phyloP scores from a whole-genome alignment of 2,797 vertebrate species.

The Apodemus agrarius region DNA sequence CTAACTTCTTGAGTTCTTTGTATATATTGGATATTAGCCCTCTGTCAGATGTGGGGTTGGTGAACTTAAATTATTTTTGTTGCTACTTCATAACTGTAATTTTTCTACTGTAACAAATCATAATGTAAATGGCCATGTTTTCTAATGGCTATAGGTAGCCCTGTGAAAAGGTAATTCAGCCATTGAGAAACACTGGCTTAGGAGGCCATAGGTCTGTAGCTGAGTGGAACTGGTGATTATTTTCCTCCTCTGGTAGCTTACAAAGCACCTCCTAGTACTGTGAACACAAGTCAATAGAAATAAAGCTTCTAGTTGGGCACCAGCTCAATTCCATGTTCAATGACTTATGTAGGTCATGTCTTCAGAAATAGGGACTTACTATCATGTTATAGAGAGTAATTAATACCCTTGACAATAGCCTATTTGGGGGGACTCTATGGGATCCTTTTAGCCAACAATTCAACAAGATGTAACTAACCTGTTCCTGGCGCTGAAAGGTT shows the following conservation, averaged over 20 bases:
- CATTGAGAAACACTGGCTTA: neutral
- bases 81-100: neutral
- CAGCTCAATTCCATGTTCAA: neutral
- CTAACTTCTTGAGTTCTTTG: too few relatives aligned
- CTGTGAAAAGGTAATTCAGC: neutral
- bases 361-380: neutral
- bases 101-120: neutral
- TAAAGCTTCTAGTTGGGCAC: neutral
- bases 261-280: neutral
- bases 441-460: neutral
- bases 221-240: neutral
- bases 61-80: neutral
- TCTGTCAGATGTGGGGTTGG: too few relatives aligned
- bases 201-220: neutral
- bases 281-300: neutral
- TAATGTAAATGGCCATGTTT: neutral
- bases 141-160: neutral
- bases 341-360: neutral
- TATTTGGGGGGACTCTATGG: neutral
- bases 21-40: too few relatives aligned
- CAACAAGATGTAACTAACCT: neutral
- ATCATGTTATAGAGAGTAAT: neutral
- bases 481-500: neutral
- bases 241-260: neutral
- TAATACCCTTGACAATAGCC: neutral